Percentiles rank a stretch among this genome's conserved stretches.
phyloP scores from a whole-genome alignment of 2,113 vertebrate genomes.

The Recurvirostra avosetta region DNA sequence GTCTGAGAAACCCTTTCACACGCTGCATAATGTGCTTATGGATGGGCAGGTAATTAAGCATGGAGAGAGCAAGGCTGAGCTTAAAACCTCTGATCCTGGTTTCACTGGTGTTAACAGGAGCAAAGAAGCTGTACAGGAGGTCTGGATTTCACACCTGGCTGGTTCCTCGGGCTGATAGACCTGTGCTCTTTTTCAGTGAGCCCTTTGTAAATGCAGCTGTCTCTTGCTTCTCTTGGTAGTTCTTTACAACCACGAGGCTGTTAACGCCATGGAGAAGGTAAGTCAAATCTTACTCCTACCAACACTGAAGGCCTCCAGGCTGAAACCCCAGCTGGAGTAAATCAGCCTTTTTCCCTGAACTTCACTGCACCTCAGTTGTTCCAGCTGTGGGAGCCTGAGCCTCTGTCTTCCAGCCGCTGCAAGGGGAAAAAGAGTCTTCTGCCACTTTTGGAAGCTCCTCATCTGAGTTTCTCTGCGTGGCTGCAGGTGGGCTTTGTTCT shows the following conservation, averaged over 20 bases:
- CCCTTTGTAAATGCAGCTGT: not conserved
- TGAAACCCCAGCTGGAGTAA: not conserved
- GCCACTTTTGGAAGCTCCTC: not conserved
- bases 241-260: not conserved
- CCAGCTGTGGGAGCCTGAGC: not conserved
- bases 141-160: constrained; percentile 30
- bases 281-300: not conserved
- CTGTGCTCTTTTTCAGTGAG: not conserved
- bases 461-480: not conserved
- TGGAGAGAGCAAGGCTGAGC: not conserved
- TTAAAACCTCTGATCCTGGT: not conserved
- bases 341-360: not conserved
- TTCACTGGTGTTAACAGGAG: not conserved
- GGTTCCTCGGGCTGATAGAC: not conserved
- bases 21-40: not conserved
- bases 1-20: not conserved
- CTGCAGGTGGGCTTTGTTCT: constrained; percentile 28
- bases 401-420: not conserved
- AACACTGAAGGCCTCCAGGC: not conserved
- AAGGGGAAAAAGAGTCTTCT: not conserved
- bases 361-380: not conserved
- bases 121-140: not conserved
- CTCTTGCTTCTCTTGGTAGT: not conserved
- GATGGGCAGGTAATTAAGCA: constrained; percentile 15
- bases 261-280: not conserved